Conservation (phyloP, 2,113 vertebrate species). For the Heptranchias perlo region DNA sequence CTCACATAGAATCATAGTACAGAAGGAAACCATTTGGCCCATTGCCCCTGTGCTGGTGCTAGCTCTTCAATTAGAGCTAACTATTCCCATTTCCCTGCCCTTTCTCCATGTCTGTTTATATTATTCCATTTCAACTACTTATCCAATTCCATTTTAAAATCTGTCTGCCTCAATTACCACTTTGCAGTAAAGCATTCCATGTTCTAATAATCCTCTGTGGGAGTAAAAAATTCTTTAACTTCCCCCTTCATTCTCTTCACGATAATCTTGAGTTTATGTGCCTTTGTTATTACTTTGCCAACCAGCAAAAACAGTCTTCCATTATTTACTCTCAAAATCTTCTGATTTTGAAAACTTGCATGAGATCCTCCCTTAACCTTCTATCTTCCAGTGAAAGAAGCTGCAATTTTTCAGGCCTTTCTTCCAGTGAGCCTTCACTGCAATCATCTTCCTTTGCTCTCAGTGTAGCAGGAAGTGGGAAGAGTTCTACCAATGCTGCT, state of each 20-base stretch:
- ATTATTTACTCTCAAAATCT: not conserved
- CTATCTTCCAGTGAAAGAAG: not conserved
- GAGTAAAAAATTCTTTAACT: too few species aligned
- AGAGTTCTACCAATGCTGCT: not conserved
- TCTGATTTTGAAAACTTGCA: not conserved
- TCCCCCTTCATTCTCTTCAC: not conserved
- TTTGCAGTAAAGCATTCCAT: not conserved
- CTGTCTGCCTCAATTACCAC: not conserved
- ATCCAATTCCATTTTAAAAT: not conserved
- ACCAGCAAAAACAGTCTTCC: not conserved
- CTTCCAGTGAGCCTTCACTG: not conserved
- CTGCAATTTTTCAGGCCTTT: too few species aligned
- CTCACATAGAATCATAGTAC: not conserved
- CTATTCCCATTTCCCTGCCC: not conserved
- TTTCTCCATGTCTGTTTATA: not conserved
- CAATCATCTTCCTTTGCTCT: not conserved
- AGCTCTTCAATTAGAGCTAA: not conserved
- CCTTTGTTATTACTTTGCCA: not conserved
- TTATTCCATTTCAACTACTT: not conserved
- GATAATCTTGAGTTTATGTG: not conserved
- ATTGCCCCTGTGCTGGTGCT: not conserved
- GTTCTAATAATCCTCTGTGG: not conserved
- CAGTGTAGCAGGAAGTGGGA: too few species aligned
- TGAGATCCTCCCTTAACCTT: not conserved
- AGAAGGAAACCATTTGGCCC: not conserved